Conservation (phyloP, 2,888 invertebrate genomes). For the Gandaritis pyraliata region DNA sequence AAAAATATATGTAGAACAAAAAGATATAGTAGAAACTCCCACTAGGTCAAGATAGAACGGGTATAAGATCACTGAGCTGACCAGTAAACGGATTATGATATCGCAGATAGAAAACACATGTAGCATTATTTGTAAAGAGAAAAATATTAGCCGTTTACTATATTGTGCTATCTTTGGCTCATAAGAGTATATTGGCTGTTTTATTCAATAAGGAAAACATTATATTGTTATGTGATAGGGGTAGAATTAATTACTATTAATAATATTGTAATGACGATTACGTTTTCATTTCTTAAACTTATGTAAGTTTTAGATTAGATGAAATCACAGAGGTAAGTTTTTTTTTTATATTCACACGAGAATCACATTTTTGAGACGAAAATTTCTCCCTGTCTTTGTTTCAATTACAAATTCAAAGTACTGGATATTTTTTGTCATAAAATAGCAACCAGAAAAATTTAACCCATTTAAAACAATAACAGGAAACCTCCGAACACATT, state of each 20-base stretch:
- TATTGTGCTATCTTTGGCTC: constrained; percentile 23
- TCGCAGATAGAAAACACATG: constrained; percentile 54
- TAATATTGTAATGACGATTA: too few species aligned
- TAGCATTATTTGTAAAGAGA: constrained; percentile 45
- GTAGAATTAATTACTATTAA: constrained; percentile 12
- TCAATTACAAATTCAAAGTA: too few species aligned
- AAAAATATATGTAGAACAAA: too few species aligned
- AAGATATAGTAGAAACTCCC: too few species aligned
- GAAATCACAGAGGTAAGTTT: too few species aligned
- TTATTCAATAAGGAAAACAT: constrained; percentile 23
- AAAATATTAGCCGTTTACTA: constrained; percentile 8
- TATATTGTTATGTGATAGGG: constrained; percentile 3
- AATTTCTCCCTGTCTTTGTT: too few species aligned
- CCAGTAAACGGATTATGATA: constrained; percentile 62
- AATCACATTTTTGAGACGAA: too few species aligned
- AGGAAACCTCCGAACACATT: constrained; percentile 21
- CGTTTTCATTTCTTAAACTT: too few species aligned
- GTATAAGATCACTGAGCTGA: constrained; percentile 47
- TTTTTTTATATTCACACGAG: too few species aligned
- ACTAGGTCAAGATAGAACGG: constrained; percentile 26
- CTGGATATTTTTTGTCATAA: neutral
- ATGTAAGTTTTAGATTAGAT: too few species aligned
- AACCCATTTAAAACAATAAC: constrained; percentile 26
- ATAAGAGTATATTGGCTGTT: constrained; percentile 41
- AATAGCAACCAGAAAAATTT: neutral